Evolutionary conservation across 2,113 vertebrate species (phyloP), one percentile per base, ranked within the genome.

Genomic region (Hiodon alosoides): DNA sequence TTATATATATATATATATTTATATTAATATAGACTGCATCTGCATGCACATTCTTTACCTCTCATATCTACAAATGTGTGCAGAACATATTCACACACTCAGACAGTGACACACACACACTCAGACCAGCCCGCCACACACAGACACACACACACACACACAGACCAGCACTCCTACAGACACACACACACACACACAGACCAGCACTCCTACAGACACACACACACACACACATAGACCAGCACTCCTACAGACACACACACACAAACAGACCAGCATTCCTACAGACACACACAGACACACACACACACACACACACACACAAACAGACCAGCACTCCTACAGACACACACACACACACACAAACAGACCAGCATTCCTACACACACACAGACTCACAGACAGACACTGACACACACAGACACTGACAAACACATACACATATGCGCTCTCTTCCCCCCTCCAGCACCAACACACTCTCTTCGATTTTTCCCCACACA

Each of bases 401-500:
- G 64, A 9, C 69, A n/a, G 67, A 57, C 54, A 57, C 54, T 10
- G 5, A 57, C 5, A 57, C 54, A 57, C 10, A 68, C 52, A 71
- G 58, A 51, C 4, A 17, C 70, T n/a, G 54, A 74, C 73, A 68
- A 70, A 59, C 64, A 80, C 77, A 73, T 13, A 77, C 59, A 81
- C 71, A 81, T 77, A 3, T 55, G n/a, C 5, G 3, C 2, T 6
- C 59, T 5, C 10, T 61, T 58, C 55, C 6, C 66, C 64, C 66
- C 62, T 67, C 62, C 4, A 4, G 57, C 52, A 67, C 52, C 17
- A n/a, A 48, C 58, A 59, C 55, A 71, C 53, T 3, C 13, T 31
- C 9, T 82, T 82, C 31, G 31, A 31, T 31, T 31, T 31, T 31
- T 31, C 31, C 31, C 81, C 82, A 82, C 78, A 70, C 82, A 81